phyloP scores from a whole-genome alignment of 2,888 invertebrate genomes.

The Pandemis cinnamomeana region DNA sequence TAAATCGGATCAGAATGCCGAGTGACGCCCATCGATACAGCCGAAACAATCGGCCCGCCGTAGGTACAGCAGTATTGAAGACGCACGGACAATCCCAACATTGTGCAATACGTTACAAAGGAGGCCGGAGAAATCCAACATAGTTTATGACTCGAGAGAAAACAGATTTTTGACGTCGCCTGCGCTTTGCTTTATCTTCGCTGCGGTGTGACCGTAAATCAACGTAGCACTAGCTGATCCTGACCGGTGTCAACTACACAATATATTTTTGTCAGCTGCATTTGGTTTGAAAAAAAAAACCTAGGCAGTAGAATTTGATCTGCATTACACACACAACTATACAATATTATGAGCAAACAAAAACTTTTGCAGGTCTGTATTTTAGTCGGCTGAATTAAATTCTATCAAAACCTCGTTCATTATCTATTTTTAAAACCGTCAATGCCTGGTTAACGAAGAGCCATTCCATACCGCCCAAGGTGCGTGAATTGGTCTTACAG shows the following conservation, averaged over 20 bases:
- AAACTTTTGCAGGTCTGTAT: background rate
- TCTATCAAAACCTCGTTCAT: background rate
- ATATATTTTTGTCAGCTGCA: constrained; percentile 41
- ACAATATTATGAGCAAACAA: background rate
- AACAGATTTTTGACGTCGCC: constrained; percentile 63
- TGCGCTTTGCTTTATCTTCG: constrained; percentile 55
- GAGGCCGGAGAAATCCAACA: constrained; percentile 75
- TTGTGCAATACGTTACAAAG: constrained; percentile 80
- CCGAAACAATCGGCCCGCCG: constrained; percentile 75
- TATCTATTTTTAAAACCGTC: constrained; percentile 5
- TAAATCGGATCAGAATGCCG: constrained; percentile 74
- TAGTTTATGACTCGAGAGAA: constrained; percentile 68
- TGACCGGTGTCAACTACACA: constrained; percentile 41
- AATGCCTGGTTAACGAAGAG: constrained; percentile 43
- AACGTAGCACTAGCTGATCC: constrained; percentile 50
- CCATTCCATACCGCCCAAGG: constrained; percentile 56
- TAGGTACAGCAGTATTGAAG: constrained; percentile 61
- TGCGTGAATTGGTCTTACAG: constrained; percentile 59
- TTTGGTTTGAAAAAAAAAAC: background rate
- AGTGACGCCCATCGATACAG: constrained; percentile 72
- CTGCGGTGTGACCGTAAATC: constrained; percentile 69
- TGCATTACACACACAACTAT: background rate
- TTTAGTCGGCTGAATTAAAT: background rate
- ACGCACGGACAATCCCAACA: constrained; percentile 62
- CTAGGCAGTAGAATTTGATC: background rate